A percentile compares a stretch with the other conserved stretches of the same genome.
Evolutionary conservation across 2,888 invertebrate species (phyloP).

Genomic region (Drosophila gaucha): DNA sequence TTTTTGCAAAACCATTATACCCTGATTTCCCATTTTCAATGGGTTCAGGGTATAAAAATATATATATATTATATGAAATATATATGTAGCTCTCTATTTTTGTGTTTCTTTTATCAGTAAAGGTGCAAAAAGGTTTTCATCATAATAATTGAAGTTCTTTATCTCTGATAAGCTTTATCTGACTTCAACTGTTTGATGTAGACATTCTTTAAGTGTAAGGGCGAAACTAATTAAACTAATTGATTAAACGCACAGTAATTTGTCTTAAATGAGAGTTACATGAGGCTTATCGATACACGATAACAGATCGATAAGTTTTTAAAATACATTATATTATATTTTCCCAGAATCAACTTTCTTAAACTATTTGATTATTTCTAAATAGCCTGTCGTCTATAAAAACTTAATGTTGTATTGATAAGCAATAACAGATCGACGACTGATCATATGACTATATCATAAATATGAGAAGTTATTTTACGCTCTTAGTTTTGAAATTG

Average conservation of each 20-base stretch:
- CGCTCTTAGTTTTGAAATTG: too few species aligned
- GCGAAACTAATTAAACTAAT: neutral
- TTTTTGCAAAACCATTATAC: too few species aligned
- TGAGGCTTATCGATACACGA: neutral
- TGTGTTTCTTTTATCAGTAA: neutral
- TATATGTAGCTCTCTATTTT: neutral
- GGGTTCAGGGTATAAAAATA: too few species aligned
- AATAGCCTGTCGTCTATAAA: too few species aligned
- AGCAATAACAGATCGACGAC: neutral
- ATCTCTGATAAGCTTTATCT: constrained; percentile 6
- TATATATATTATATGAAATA: neutral
- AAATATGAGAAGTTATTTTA: too few species aligned
- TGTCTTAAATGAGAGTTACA: neutral
- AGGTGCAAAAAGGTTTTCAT: neutral
- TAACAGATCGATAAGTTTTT: neutral
- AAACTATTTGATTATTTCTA: too few species aligned
- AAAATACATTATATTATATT: too few species aligned
- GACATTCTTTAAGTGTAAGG: neutral
- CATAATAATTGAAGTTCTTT: constrained; percentile 7
- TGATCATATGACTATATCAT: too few species aligned
- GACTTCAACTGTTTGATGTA: neutral
- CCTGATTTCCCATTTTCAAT: too few species aligned
- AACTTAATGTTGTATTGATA: too few species aligned
- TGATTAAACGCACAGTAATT: neutral
- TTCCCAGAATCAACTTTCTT: neutral